Percentiles rank a stretch among this genome's conserved stretches.
These are phyloP conservation scores for Larimichthys polyactis DNA, from an alignment of 2,113 vertebrate genomes.

Conservation along the genomic window DNA sequence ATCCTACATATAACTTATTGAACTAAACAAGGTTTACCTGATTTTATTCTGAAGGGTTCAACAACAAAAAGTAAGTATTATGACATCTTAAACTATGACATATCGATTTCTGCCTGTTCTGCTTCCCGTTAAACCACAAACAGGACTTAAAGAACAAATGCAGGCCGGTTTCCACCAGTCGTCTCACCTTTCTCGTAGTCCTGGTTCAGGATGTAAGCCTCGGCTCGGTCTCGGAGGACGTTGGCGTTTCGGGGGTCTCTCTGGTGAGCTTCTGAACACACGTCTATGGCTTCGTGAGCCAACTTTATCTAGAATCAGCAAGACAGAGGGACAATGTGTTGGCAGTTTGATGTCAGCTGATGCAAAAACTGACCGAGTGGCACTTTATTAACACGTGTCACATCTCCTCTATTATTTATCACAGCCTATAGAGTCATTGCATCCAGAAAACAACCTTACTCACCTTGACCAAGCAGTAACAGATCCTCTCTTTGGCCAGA, in stretches of 20 bases:
- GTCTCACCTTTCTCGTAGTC: conserved; percentile 87
- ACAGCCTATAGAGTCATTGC: background rate
- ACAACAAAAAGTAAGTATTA: background rate
- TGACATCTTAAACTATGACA: background rate
- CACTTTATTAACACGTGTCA: background rate
- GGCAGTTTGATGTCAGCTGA: background rate
- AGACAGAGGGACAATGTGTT: background rate
- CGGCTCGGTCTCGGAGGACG: conserved; percentile 86
- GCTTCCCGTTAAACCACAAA: background rate
- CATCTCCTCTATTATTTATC: background rate
- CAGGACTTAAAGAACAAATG: background rate
- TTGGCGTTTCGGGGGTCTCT: conserved; percentile 85
- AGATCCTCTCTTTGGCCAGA: conserved; percentile 86
- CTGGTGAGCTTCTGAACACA: conserved; percentile 87
- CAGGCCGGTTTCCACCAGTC: background rate
- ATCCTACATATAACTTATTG: background rate
- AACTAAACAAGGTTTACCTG: background rate
- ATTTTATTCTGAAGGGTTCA: background rate
- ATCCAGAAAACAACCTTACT: background rate
- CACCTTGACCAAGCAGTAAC: conserved; percentile 88
- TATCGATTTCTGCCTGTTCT: too few species aligned
- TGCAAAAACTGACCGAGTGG: too few species aligned
- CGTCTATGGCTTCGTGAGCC: conserved; percentile 80
- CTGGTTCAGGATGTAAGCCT: conserved; percentile 87
- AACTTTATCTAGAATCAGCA: conserved; percentile 70